These are phyloP conservation scores for Myiopsitta monachus DNA, from an alignment of 2,113 vertebrate species.

Conservation along the genomic window DNA sequence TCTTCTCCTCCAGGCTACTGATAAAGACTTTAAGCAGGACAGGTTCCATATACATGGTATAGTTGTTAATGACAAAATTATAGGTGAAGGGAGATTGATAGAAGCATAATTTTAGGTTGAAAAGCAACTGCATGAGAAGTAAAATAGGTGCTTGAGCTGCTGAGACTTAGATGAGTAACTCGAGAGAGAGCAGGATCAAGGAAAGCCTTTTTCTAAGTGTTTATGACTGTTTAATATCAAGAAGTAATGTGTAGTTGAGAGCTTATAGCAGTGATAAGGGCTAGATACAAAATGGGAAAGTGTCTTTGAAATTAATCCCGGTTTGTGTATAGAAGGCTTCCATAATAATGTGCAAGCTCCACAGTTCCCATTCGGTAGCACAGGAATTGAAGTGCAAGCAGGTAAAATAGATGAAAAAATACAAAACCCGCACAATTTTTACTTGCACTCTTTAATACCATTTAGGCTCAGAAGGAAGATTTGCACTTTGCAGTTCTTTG, in stretches of 20 bases:
- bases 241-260: background rate
- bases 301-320: constrained; percentile 13
- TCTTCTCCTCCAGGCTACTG: background rate
- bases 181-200: background rate
- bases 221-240: constrained; percentile 5
- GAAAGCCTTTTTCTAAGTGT: constrained; percentile 1
- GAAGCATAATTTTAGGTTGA: background rate
- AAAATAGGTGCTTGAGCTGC: background rate
- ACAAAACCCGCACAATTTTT: background rate
- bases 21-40: background rate
- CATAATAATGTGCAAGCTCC: background rate
- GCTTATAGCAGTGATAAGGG: background rate
- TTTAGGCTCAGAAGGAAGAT: background rate
- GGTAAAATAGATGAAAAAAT: background rate
- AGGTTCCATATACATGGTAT: background rate
- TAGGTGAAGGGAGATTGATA: background rate
- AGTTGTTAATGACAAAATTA: background rate
- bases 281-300: background rate
- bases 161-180: background rate
- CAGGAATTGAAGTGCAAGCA: background rate
- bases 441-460: background rate
- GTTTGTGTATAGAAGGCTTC: background rate
- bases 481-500: background rate
- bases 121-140: background rate
- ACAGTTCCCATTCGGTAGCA: background rate